These are phyloP conservation scores for Dolomedes plantarius DNA, from an alignment of 2,888 invertebrate genomes.

Conservation along the genomic window DNA sequence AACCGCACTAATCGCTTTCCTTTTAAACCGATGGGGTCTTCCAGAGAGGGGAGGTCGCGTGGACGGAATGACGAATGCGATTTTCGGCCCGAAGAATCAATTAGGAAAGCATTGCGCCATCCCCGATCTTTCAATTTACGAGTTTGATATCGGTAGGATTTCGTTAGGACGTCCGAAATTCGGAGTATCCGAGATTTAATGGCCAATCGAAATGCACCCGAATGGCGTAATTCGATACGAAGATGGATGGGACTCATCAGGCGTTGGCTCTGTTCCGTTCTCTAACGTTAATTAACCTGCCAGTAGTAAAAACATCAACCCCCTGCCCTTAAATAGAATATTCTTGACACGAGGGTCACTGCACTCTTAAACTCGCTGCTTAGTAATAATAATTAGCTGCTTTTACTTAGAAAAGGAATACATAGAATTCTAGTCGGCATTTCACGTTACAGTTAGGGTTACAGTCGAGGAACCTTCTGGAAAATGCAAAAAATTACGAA, in stretches of 20 bases:
- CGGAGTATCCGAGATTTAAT: conserved; percentile 19
- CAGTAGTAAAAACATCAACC: conserved; percentile 4
- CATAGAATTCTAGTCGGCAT: too few relatives aligned
- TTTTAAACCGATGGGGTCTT: conserved; percentile 16
- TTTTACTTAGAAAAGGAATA: too few relatives aligned
- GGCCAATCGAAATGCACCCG: conserved; percentile 18
- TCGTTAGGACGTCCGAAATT: neutral
- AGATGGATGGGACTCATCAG: conserved; percentile 21
- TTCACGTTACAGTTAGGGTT: too few relatives aligned
- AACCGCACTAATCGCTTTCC: conserved; percentile 2
- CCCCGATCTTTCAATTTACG: conserved; percentile 38
- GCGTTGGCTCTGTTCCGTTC: neutral
- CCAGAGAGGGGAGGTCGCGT: conserved; percentile 18
- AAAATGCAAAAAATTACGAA: too few relatives aligned
- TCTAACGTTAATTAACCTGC: conserved; percentile 17
- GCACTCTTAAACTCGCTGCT: too few relatives aligned
- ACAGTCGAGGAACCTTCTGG: too few relatives aligned
- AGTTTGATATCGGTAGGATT: conserved; percentile 15
- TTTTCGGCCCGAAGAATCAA: conserved; percentile 36
- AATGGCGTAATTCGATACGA: conserved; percentile 24
- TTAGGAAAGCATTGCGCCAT: conserved; percentile 23
- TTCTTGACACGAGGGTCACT: neutral
- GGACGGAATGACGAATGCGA: conserved; percentile 23
- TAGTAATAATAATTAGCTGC: too few relatives aligned
- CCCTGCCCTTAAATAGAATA: neutral